Percentiles rank a stretch among this genome's conserved stretches.
Conservation (phyloP, 2,888 invertebrate genomes). For the Callinectes sapidus region DNA sequence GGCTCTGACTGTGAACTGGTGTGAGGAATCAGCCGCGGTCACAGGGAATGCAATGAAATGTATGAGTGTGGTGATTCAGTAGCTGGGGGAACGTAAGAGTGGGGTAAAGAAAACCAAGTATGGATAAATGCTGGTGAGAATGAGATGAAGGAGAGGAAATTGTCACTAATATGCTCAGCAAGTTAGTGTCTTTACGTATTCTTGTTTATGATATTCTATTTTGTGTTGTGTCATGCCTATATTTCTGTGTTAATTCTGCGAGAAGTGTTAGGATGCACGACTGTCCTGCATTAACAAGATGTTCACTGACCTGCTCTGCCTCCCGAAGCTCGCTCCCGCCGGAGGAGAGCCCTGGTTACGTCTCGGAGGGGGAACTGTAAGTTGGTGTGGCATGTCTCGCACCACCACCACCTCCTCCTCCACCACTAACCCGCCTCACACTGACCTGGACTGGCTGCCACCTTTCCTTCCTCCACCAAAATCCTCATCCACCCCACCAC, state of each 20-base stretch:
- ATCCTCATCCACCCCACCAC: background rate
- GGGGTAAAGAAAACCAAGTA: background rate
- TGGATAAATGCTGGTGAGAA: background rate
- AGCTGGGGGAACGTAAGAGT: background rate
- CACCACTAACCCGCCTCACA: conserved; percentile 5
- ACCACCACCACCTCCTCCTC: background rate
- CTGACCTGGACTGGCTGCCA: background rate
- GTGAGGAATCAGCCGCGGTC: background rate
- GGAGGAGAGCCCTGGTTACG: background rate
- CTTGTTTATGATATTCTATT: background rate
- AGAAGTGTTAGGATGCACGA: background rate
- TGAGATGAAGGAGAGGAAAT: background rate
- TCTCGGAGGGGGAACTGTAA: conserved; percentile 19
- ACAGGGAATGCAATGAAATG: background rate
- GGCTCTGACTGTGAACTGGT: background rate
- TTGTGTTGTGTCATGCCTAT: background rate
- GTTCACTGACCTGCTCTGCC: background rate
- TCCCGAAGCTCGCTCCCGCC: background rate
- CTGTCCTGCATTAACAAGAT: background rate
- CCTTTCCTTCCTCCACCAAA: background rate
- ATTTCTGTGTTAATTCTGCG: background rate
- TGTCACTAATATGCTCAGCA: background rate
- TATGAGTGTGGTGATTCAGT: background rate
- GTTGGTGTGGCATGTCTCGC: conserved; percentile 7
- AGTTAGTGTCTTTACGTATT: background rate